Evolutionary conservation across 2,113 vertebrate species (phyloP), one percentile per base, ranked within the genome.

Genomic region (Meriones unguiculatus): DNA sequence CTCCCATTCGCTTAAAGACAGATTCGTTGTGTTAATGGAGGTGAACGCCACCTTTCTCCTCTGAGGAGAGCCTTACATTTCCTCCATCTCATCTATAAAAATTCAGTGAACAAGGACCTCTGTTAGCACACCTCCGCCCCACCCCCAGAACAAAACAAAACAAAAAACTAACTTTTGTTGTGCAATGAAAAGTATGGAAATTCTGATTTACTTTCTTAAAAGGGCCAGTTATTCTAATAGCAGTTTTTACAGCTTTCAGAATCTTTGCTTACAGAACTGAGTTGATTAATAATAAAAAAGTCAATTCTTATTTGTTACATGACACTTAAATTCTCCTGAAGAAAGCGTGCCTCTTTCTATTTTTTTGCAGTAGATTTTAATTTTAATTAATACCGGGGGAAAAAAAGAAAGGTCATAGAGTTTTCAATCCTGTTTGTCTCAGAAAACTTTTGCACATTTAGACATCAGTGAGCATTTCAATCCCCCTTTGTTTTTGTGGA

Each of bases 1-100:
- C 41, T 78, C 67, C 38, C 84, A 69, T 93, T 95, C 88, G 70
- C 94, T 94, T 92, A 94, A 87, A 92, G 50, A 73, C 73, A 87
- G 41, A 57, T 89, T n/a, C 95, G 62, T 72, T 75, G 62, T 65
- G 11, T 84, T 95, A 95, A 38, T 87, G 86, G 52, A 94, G 73
- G 41, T 18, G 25, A 87, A 20, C 59, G 3, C 3, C 7, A 89
- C 88, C 80, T 88, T 95, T 84, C 3, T 50, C 10, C 86, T 89
- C 50, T 65, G 18, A 93, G 76, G 76, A 95, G 12, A 89, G 7
- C 24, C 62, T 93, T 38, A 7, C 52, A 46, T 87, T 13, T 80
- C 25, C 75, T 93, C 76, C 67, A 2, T 52, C 28, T 93, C 59
- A 52, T 81, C 30, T 17, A 84, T 38, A 13, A 97, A 95, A 85